Percentiles rank a stretch among this genome's conserved stretches.
Conservation (phyloP, 2,888 invertebrate genomes). For the Dryadula phaetusa region DNA sequence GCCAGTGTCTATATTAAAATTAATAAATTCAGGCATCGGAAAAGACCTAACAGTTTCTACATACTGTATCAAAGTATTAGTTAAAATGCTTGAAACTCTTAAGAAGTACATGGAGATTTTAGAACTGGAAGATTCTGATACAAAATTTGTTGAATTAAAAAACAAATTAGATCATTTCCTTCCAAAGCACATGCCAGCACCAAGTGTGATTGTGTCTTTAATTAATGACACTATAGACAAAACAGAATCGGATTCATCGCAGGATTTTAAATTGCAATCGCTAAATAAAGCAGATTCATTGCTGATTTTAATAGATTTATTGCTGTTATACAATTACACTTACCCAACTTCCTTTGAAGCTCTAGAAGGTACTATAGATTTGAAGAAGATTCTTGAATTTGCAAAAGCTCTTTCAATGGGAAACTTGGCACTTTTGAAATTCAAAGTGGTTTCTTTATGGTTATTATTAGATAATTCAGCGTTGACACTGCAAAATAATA, state of each 20-base stretch:
- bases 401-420: slow-evolving; percentile 60
- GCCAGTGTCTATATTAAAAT: slow-evolving; percentile 79
- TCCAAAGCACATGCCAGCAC: slow-evolving; percentile 74
- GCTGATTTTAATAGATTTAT: slow-evolving; percentile 66
- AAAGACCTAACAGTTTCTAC: slow-evolving; percentile 72
- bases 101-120: slow-evolving; percentile 81
- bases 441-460: slow-evolving; percentile 78
- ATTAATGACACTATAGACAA: slow-evolving; percentile 63
- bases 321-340: slow-evolving; percentile 72
- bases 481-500: slow-evolving; percentile 77
- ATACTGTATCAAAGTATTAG: slow-evolving; percentile 78
- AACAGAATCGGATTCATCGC: slow-evolving; percentile 50
- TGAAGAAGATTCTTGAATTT: slow-evolving; percentile 71
- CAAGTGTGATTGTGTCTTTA: slow-evolving; percentile 62
- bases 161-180: slow-evolving; percentile 74
- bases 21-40: slow-evolving; percentile 64
- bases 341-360: slow-evolving; percentile 76
- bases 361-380: slow-evolving; percentile 73
- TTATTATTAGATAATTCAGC: slow-evolving; percentile 76
- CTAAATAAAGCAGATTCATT: slow-evolving; percentile 64
- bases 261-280: slow-evolving; percentile 66
- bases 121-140: slow-evolving; percentile 61
- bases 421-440: slow-evolving; percentile 67
- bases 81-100: slow-evolving; percentile 82
- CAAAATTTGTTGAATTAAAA: slow-evolving; percentile 62